Base-by-base conservation (phyloP, 92 coral and sea anemone species). In the Phymanthus crucifer region DNA sequence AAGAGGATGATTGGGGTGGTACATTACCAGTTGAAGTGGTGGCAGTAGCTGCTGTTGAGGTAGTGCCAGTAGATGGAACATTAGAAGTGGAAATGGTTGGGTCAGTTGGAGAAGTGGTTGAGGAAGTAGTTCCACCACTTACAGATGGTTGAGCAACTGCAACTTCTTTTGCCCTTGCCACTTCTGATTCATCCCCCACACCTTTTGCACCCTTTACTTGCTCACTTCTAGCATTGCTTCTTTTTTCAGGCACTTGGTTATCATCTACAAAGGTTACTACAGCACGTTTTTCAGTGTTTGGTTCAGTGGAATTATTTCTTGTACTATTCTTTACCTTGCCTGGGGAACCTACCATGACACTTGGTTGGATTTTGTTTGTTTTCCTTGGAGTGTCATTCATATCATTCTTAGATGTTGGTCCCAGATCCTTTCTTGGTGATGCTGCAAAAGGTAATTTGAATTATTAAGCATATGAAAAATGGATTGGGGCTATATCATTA, bases 1-100 rank as follows among this genome's bases (percentile, higher is more conserved):
- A 90, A 2, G 72, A 72, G 23, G 56, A 71, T 19, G 68, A 61
- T n/a, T 33, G 46, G 35, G 38, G 23, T 71, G 75, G 27, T 36
- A 52, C 76, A 70, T 71, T 37, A 14, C 4, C 34, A 32, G 74
- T 19, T 23, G 75, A 31, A 23, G 43, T 36, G 10, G 54, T 24
- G 2, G 26, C 37, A 32, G 33, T 18, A 71, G 40, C 13, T 38
- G 75, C 29, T 35, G 73, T 27, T 68, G 73, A 68, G 46, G 26
- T 35, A 71, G 18, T 21, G 16, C 50, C 36, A 26, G 52, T 71
- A 37, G 31, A 3, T 71, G 75, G 75, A 3, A 37, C 23, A 71
- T 23, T 21, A 13, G 40, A 46, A 12, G 73, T 18, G 24, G 73
- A 68, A 68, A 29, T 68, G n/a, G 43, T 37, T 33, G 75, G 75